A percentile compares a stretch with the other conserved stretches of the same genome.
Evolutionary conservation across 2,797 vertebrate species (phyloP).

Genomic region (Craterocephalus amniculus): DNA sequence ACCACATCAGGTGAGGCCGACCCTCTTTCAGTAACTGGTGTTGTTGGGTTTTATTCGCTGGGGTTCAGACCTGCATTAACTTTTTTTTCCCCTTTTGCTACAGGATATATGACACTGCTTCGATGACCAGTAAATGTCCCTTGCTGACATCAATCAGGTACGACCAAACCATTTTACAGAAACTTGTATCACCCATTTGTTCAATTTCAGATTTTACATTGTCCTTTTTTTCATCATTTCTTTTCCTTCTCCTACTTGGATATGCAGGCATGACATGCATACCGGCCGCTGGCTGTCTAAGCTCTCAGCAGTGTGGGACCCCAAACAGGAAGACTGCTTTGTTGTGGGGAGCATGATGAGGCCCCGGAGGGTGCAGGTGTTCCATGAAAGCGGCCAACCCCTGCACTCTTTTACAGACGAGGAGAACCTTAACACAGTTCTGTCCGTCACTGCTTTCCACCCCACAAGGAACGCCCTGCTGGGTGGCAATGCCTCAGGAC

Average conservation of each 20-base stretch:
- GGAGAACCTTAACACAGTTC: constrained; percentile 80
- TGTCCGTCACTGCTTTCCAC: constrained; percentile 85
- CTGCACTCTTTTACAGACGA: constrained; percentile 76
- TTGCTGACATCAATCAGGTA: constrained; percentile 82
- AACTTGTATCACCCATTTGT: background rate
- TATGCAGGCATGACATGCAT: constrained; percentile 82
- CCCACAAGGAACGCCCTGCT: constrained; percentile 83
- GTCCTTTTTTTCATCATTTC: background rate
- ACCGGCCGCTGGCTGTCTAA: constrained; percentile 86
- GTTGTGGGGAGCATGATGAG: constrained; percentile 83
- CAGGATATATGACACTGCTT: constrained; percentile 88
- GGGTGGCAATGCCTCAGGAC: constrained; percentile 87
- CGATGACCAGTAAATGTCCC: constrained; percentile 53
- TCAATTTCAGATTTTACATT: background rate
- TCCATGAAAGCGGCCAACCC: constrained; percentile 78
- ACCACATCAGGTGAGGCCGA: constrained; percentile 83
- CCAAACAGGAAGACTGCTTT: constrained; percentile 88
- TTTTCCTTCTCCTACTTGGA: background rate
- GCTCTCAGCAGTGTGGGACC: constrained; percentile 89
- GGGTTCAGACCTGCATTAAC: background rate
- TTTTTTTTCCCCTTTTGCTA: constrained; percentile 14
- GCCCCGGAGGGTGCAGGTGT: constrained; percentile 81
- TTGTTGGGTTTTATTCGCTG: constrained; percentile 17
- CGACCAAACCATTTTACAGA: background rate
- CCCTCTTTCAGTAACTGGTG: background rate